These are phyloP conservation scores for Chironomus riparius DNA, from an alignment of 2,888 invertebrate species.

Conservation along the genomic window DNA sequence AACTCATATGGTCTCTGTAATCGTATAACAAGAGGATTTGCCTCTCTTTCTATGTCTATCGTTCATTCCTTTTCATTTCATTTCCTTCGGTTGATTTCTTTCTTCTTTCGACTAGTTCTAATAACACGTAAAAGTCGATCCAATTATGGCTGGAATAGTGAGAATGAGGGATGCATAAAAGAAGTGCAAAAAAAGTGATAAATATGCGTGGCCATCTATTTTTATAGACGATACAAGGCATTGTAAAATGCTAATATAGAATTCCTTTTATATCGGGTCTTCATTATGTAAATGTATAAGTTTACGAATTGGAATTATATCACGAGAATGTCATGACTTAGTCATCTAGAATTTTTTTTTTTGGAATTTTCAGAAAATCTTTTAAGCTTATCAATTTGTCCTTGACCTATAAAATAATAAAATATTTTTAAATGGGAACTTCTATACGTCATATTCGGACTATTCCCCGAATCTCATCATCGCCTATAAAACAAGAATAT, in stretches of 20 bases:
- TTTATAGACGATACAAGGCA: not conserved
- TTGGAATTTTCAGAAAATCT: too few relatives aligned
- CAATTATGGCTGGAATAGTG: not conserved
- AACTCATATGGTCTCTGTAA: slow-evolving; percentile 2
- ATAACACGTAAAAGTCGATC: slow-evolving; percentile 19
- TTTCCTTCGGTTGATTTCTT: not conserved
- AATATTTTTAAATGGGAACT: not conserved
- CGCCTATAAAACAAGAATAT: not conserved
- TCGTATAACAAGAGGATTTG: slow-evolving; percentile 15
- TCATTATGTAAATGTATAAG: not conserved
- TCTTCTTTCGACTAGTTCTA: not conserved
- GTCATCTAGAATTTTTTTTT: too few relatives aligned
- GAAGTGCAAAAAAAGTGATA: not conserved
- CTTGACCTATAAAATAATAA: not conserved
- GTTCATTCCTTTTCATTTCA: not conserved
- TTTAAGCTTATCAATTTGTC: not conserved
- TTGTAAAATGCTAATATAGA: not conserved
- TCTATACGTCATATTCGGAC: not conserved
- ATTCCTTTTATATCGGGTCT: not conserved
- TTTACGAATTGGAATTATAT: not conserved
- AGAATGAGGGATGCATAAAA: not conserved
- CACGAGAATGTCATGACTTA: too few relatives aligned
- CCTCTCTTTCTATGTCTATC: not conserved
- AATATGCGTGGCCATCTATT: not conserved
- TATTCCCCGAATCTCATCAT: not conserved